Evolutionary conservation across 2,797 vertebrate genomes (phyloP).

Genomic region (Accipiter minullus): DNA sequence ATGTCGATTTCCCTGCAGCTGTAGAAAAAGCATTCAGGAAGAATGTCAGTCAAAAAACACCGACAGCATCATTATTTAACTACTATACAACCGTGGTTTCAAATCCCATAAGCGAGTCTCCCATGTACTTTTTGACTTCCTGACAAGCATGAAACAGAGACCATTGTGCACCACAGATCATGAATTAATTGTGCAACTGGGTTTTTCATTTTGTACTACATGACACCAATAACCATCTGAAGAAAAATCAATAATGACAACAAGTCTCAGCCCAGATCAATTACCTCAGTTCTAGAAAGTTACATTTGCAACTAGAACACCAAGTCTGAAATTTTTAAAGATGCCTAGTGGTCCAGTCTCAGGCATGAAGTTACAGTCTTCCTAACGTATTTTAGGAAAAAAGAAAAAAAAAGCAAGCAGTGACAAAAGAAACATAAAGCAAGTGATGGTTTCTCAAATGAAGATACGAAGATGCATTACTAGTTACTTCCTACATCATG

Average conservation of each 20-base stretch:
- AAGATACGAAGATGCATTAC: rapidly evolving
- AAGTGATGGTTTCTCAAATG: neutral
- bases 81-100: rapidly evolving
- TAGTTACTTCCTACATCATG: neutral
- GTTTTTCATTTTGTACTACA: neutral
- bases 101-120: neutral
- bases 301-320: neutral
- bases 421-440: rapidly evolving
- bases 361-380: neutral
- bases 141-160: neutral
- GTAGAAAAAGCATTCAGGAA: neutral
- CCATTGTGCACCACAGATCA: rapidly evolving
- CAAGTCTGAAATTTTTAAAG: neutral
- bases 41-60: rapidly evolving
- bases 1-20: constrained; percentile 92
- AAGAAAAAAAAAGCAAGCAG: neutral
- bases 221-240: neutral
- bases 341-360: neutral
- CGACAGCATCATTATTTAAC: rapidly evolving
- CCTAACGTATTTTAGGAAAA: neutral
- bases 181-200: rapidly evolving
- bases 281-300: neutral
- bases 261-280: too few relatives aligned
- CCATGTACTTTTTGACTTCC: rapidly evolving
- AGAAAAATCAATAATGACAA: neutral